Percentiles rank a stretch among this genome's conserved stretches.
Evolutionary conservation across 2,888 invertebrate species (phyloP).

Genomic region (Thera britannica): DNA sequence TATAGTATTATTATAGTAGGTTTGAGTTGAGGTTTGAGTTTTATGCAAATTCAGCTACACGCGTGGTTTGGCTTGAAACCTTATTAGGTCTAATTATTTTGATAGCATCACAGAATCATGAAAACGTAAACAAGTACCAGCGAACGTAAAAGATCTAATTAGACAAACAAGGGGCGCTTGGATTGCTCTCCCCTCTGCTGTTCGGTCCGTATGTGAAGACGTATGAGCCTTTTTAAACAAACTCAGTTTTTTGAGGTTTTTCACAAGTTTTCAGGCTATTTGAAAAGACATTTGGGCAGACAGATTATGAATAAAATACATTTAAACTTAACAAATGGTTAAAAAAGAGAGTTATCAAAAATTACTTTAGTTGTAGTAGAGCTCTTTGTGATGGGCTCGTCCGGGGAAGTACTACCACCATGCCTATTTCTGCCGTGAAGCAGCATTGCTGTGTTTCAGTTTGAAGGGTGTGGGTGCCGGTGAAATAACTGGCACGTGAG

Average conservation of each 20-base stretch:
- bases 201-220: constrained; percentile 22
- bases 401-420: too few species aligned
- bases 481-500: too few species aligned
- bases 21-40: too few species aligned
- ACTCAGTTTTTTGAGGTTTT: neutral
- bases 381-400: too few species aligned
- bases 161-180: constrained; percentile 39
- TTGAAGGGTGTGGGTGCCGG: too few species aligned
- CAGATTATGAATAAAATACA: too few species aligned
- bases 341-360: too few species aligned
- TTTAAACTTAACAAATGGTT: too few species aligned
- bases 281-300: neutral
- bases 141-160: constrained; percentile 42
- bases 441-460: too few species aligned
- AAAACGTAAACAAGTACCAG: constrained; percentile 42
- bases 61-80: constrained; percentile 17
- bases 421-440: too few species aligned
- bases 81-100: constrained; percentile 38
- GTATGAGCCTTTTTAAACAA: constrained; percentile 18
- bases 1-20: too few species aligned
- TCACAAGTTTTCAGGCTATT: neutral
- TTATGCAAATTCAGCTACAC: neutral
- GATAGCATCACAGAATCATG: constrained; percentile 38
- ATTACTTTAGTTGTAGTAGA: too few species aligned
- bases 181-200: constrained; percentile 21